These are phyloP conservation scores for Hypocryptadius cinnamomeus DNA, from an alignment of 2,113 vertebrate species.

Conservation along the genomic window DNA sequence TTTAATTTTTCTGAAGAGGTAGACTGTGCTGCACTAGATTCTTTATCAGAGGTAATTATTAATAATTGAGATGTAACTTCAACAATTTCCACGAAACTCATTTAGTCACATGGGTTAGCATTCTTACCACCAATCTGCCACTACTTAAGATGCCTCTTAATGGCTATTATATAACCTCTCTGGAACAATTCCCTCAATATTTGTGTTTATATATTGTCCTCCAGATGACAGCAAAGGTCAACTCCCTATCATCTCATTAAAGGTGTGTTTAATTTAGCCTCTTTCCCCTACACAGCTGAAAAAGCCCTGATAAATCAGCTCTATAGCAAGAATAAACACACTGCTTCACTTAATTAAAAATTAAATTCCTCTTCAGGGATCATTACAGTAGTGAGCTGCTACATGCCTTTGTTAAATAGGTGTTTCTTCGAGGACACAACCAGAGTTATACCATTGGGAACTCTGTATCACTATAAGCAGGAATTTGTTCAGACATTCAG, in stretches of 20 bases:
- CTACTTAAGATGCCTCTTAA: background rate
- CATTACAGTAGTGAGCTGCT: slow-evolving; percentile 32
- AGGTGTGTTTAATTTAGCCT: slow-evolving; percentile 53
- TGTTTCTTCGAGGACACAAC: slow-evolving; percentile 47
- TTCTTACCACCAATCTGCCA: background rate
- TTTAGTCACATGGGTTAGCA: background rate
- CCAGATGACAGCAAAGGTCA: slow-evolving; percentile 47
- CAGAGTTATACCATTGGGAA: slow-evolving; percentile 13
- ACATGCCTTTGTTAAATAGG: slow-evolving; percentile 32
- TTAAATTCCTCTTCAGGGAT: slow-evolving; percentile 68
- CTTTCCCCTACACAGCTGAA: slow-evolving; percentile 48
- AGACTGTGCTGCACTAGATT: background rate
- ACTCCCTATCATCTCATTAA: slow-evolving; percentile 59
- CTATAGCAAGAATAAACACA: slow-evolving; percentile 63
- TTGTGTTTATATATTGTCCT: slow-evolving; percentile 8
- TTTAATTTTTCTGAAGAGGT: background rate
- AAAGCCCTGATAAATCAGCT: slow-evolving; percentile 64
- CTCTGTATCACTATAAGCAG: background rate
- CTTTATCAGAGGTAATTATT: background rate
- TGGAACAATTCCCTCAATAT: background rate
- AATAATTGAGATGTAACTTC: background rate
- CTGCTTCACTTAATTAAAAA: slow-evolving; percentile 72
- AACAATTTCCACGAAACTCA: background rate
- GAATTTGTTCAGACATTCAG: slow-evolving; percentile 38
- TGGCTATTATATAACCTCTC: background rate